These are phyloP conservation scores for Channa maculata DNA, from an alignment of 2,113 vertebrate genomes.

Conservation along the genomic window DNA sequence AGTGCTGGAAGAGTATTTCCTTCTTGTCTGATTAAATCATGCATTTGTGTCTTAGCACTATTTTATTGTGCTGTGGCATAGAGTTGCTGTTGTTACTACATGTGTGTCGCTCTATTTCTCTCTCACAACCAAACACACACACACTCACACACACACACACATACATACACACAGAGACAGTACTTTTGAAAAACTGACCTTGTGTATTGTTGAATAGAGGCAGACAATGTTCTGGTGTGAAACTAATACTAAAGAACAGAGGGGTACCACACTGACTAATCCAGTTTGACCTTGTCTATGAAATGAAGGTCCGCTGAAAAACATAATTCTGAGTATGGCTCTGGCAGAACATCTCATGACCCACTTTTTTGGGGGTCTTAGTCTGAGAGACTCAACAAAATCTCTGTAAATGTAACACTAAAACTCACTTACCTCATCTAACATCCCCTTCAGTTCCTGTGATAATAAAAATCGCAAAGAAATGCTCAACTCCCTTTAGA, in stretches of 20 bases:
- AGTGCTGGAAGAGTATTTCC: slow-evolving; percentile 76
- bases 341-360: slow-evolving; percentile 66
- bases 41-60: slow-evolving; percentile 75
- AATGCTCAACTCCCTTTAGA: slow-evolving; percentile 6
- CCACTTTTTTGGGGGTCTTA: slow-evolving; percentile 58
- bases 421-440: slow-evolving; percentile 16
- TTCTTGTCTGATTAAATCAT: slow-evolving; percentile 81
- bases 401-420: slow-evolving; percentile 11
- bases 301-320: slow-evolving; percentile 58
- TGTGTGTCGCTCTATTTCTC: slow-evolving; percentile 32
- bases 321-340: slow-evolving; percentile 45
- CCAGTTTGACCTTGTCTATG: slow-evolving; percentile 73
- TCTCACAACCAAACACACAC: slow-evolving; percentile 24
- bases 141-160: neutral
- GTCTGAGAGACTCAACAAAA: slow-evolving; percentile 15
- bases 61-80: slow-evolving; percentile 33
- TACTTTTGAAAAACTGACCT: slow-evolving; percentile 60
- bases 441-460: slow-evolving; percentile 22
- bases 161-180: neutral
- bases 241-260: slow-evolving; percentile 69
- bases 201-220: slow-evolving; percentile 45
- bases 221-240: slow-evolving; percentile 59
- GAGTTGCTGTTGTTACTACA: slow-evolving; percentile 57
- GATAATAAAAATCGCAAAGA: slow-evolving; percentile 15
- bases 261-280: slow-evolving; percentile 67